These are phyloP conservation scores for Columbina picui DNA, from an alignment of 2,113 vertebrate species.

Conservation along the genomic window DNA sequence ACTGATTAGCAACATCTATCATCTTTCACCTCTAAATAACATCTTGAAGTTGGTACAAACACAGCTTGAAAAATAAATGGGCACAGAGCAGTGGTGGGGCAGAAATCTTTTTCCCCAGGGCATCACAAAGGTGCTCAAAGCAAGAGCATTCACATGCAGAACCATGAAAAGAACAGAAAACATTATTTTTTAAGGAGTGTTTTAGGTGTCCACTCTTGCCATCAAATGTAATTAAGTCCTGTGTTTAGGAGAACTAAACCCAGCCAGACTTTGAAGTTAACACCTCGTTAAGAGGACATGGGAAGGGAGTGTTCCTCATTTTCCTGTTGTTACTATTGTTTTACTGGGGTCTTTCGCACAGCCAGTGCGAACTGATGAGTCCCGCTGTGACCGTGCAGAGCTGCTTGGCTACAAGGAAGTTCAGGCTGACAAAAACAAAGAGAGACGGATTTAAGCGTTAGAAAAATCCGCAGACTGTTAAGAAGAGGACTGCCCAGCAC, in stretches of 20 bases:
- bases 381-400: neutral
- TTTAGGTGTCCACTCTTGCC: neutral
- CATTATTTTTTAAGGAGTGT: neutral
- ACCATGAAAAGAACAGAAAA: neutral
- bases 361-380: neutral
- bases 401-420: neutral
- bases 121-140: neutral
- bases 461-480: neutral
- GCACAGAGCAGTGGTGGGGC: neutral
- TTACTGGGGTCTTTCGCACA: constrained; percentile 10
- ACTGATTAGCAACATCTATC: neutral
- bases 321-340: constrained; percentile 57
- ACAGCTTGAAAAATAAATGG: neutral
- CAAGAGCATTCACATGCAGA: neutral
- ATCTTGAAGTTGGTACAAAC: neutral
- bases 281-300: constrained; percentile 41
- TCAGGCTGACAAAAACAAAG: neutral
- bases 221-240: neutral
- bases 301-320: constrained; percentile 62
- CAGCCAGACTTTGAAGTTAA: constrained; percentile 51
- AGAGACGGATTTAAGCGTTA: neutral
- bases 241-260: neutral
- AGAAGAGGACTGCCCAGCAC: neutral
- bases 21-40: neutral
- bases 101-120: neutral